Evolutionary conservation across 1,140 invertebrate species (phyloP), one percentile per base, ranked within the genome.

Genomic region (Branchinecta lindahli): DNA sequence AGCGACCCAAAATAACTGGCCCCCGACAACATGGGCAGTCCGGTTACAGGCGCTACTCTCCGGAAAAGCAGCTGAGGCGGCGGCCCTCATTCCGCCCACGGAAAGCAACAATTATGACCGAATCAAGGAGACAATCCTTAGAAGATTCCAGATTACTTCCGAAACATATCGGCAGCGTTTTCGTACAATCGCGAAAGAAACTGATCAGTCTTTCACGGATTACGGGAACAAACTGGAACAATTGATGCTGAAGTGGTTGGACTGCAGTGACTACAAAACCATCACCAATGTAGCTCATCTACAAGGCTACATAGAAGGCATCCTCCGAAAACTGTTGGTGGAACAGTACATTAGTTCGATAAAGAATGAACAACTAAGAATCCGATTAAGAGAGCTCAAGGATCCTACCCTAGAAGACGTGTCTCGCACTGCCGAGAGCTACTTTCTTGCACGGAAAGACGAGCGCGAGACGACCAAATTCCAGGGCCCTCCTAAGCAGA

Each of bases 81-180:
- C 52, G 2, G 12, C 52, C 12, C 12, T 61, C 18, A 4, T 61
- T 20, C 52, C 52, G 18, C 52, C 52, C 12, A 61, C 12, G 2
- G 12, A 61, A 61, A 61, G 33, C 33, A 33, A 33, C 33, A 33
- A 33, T 33, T 33, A 33, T 33, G 33, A 33, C 33, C 33, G 33
- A 33, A 5, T 33, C 33, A 33, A 33, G 33, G 33, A 33, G 33
- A 33, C 33, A 33, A 33, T 33, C 33, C 33, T 61, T 61, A 20
- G 52, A 15, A 61, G 52, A 15, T 61, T 61, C 18, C 12, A 20
- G 18, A 20, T 61, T 20, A 61, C 52, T 15, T 20, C 52, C 12
- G 52, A 61, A 61, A 61, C 52, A 61, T 61, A 61, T 61, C 52
- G 52, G 18, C 18, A 15, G 12, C 52, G 52, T 61, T 61, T 61